Percentiles rank a stretch among this genome's conserved stretches.
phyloP scores from a whole-genome alignment of 2,797 vertebrate species.

The Cossypha niveicapilla region DNA sequence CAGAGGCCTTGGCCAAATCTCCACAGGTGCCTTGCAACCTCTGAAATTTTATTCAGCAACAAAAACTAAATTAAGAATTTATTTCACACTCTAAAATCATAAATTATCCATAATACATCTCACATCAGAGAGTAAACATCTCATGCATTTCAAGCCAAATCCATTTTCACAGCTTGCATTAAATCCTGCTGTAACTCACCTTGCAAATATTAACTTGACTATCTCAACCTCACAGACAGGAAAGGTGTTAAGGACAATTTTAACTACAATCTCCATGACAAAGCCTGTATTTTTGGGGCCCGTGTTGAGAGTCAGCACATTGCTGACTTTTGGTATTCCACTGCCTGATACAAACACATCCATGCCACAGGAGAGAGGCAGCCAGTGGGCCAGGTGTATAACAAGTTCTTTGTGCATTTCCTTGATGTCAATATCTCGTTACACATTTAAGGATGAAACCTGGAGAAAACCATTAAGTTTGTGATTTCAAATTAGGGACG shows the following conservation, averaged over 20 bases:
- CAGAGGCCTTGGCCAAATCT: background rate
- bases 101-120: background rate
- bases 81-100: background rate
- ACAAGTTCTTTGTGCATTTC: background rate
- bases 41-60: background rate
- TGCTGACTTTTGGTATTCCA: background rate
- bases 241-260: background rate
- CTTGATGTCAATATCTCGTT: background rate
- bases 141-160: background rate
- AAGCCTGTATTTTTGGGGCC: background rate
- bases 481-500: background rate
- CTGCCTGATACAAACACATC: accelerated
- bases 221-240: background rate
- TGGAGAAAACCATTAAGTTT: background rate
- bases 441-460: background rate
- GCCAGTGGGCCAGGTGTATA: accelerated
- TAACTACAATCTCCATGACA: background rate
- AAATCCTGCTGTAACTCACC: background rate
- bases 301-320: background rate
- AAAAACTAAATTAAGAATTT: background rate
- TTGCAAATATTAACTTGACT: background rate
- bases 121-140: background rate
- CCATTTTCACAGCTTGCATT: background rate
- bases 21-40: background rate
- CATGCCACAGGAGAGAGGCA: background rate